Evolutionary conservation across 2,888 invertebrate species (phyloP).

Genomic region (Noctua pronuba): DNA sequence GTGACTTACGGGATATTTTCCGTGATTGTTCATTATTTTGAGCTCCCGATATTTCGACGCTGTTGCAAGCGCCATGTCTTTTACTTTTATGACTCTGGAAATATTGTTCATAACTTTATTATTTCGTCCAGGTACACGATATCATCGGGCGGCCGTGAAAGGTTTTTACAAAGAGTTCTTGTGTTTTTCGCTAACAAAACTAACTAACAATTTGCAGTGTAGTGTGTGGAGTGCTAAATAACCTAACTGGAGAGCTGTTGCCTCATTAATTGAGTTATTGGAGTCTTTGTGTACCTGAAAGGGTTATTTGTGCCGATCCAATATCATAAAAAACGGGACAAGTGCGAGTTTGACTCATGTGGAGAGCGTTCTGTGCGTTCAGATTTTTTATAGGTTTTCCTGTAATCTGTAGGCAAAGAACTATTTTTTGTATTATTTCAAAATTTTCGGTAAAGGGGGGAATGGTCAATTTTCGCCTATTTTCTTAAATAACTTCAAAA

Average conservation of each 20-base stretch:
- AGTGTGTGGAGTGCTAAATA: constrained; percentile 42
- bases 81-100: neutral
- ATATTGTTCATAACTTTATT: constrained; percentile 30
- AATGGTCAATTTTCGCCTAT: too few relatives aligned
- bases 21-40: too few relatives aligned
- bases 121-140: constrained; percentile 79
- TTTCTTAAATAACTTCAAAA: too few relatives aligned
- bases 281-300: neutral
- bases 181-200: constrained; percentile 24
- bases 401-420: too few relatives aligned
- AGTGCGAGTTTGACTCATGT: too few relatives aligned
- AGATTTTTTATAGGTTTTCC: too few relatives aligned
- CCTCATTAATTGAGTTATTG: constrained; percentile 5
- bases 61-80: too few relatives aligned
- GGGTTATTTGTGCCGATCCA: neutral
- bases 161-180: constrained; percentile 70
- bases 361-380: too few relatives aligned
- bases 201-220: constrained; percentile 46
- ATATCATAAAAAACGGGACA: neutral
- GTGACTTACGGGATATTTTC: too few relatives aligned
- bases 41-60: too few relatives aligned
- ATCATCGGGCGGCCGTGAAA: constrained; percentile 71
- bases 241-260: constrained; percentile 19
- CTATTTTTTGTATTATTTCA: too few relatives aligned
- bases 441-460: too few relatives aligned